Percentiles rank a stretch among this genome's conserved stretches.
phyloP scores from a whole-genome alignment of 2,797 vertebrate genomes.

The Neoniphon sammara region DNA sequence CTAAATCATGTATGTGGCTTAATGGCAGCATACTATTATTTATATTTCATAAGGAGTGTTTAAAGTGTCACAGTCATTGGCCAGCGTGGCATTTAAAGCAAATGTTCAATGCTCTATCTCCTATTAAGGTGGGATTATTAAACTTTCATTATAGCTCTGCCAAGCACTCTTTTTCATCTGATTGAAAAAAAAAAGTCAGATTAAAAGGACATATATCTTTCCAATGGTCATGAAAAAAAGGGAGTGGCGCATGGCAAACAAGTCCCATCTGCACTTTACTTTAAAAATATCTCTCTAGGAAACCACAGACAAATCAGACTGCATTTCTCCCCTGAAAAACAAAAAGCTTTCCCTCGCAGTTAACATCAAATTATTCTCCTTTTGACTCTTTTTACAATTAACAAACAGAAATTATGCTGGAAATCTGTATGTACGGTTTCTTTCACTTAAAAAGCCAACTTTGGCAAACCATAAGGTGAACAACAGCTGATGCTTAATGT shows the following conservation, averaged over 20 bases:
- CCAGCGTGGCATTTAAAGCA: slow-evolving; percentile 64
- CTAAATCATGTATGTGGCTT: slow-evolving; percentile 84
- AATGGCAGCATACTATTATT: slow-evolving; percentile 82
- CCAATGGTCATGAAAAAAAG: slow-evolving; percentile 26
- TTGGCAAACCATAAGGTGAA: slow-evolving; percentile 22
- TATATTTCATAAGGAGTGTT: slow-evolving; percentile 78
- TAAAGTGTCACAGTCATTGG: slow-evolving; percentile 64
- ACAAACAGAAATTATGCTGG: slow-evolving; percentile 5
- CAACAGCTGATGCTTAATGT: no score
- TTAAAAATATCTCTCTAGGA: not conserved
- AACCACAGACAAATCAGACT: not conserved
- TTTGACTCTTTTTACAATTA: slow-evolving; percentile 42
- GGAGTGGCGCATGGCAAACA: not conserved
- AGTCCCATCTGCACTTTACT: not conserved
- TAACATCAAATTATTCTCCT: slow-evolving; percentile 25
- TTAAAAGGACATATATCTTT: slow-evolving; percentile 39
- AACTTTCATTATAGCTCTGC: slow-evolving; percentile 61
- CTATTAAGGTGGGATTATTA: slow-evolving; percentile 64
- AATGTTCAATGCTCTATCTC: slow-evolving; percentile 54
- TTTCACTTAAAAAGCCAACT: slow-evolving; percentile 33
- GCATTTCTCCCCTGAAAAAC: not conserved
- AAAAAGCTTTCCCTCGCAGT: slow-evolving; percentile 20
- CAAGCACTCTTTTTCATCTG: slow-evolving; percentile 62
- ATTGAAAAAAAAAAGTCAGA: slow-evolving; percentile 45
- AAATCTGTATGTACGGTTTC: slow-evolving; percentile 16